A percentile compares a stretch with the other conserved stretches of the same genome.
These are phyloP conservation scores for Bos javanicus DNA, from an alignment of 2,113 vertebrate genomes.

Conservation along the genomic window DNA sequence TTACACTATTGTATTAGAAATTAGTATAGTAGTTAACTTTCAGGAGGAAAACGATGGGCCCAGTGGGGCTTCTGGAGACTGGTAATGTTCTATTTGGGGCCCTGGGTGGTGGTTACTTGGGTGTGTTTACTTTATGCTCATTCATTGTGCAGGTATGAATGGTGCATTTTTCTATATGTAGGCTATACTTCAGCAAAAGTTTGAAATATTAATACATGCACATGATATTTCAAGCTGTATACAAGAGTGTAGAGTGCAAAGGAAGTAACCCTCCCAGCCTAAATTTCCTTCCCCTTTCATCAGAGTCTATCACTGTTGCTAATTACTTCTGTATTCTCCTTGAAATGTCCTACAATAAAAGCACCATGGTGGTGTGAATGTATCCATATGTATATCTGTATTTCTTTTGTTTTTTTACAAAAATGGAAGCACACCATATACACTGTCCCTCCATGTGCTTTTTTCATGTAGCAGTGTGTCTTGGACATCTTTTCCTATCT, in stretches of 20 bases:
- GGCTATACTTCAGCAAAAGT: not conserved
- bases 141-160: not conserved
- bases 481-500: not conserved
- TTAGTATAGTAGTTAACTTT: not conserved
- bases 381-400: not conserved
- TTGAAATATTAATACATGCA: not conserved
- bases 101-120: not conserved
- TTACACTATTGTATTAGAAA: not conserved
- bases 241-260: not conserved
- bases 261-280: not conserved
- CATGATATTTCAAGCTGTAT: not conserved
- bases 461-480: not conserved
- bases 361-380: not conserved
- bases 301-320: not conserved
- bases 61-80: not conserved
- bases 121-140: not conserved
- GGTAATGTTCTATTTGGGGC: not conserved
- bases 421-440: not conserved
- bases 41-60: not conserved
- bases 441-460: not conserved
- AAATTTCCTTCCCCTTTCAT: not conserved
- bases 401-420: constrained; percentile 16
- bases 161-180: not conserved
- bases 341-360: not conserved
- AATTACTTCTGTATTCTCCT: not conserved